These are phyloP conservation scores for Callospermophilus lateralis DNA, from an alignment of 2,113 vertebrate genomes.

Conservation along the genomic window DNA sequence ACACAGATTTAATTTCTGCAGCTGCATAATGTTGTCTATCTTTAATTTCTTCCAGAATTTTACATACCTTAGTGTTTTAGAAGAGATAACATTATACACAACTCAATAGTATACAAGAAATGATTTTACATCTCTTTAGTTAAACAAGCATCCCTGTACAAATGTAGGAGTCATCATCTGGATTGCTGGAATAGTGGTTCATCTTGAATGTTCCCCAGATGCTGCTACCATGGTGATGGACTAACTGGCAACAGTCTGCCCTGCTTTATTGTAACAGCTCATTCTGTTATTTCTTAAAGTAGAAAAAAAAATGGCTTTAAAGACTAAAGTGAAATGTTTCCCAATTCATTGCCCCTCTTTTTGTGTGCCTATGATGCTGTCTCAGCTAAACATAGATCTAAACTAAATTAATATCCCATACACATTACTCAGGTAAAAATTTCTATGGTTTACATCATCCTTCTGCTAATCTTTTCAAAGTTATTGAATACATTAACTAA, in stretches of 20 bases:
- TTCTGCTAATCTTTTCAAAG: conserved; percentile 1
- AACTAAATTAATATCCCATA: neutral
- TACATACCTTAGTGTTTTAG: neutral
- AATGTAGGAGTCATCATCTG: neutral
- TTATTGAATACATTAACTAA: neutral
- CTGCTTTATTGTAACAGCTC: neutral
- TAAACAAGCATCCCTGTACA: conserved; percentile 49
- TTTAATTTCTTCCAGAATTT: conserved; percentile 30
- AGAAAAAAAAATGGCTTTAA: conserved; percentile 32
- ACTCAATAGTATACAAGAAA: conserved; percentile 2
- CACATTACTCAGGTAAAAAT: neutral
- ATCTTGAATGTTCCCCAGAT: conserved; percentile 54
- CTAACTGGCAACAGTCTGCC: neutral
- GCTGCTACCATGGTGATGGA: conserved; percentile 63
- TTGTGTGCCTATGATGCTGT: neutral
- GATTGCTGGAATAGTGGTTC: conserved; percentile 33
- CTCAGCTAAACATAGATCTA: neutral
- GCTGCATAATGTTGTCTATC: conserved; percentile 25
- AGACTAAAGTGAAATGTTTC: conserved; percentile 33
- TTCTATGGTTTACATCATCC: conserved; percentile 12
- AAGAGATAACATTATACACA: neutral
- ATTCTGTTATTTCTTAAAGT: conserved; percentile 56
- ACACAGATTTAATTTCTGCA: conserved; percentile 27
- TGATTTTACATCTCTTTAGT: conserved; percentile 41
- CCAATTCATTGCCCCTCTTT: conserved; percentile 5